Percentiles rank a stretch among this genome's conserved stretches.
phyloP scores from a whole-genome alignment of 1,140 invertebrate species.

The Drosophila carrolli region DNA sequence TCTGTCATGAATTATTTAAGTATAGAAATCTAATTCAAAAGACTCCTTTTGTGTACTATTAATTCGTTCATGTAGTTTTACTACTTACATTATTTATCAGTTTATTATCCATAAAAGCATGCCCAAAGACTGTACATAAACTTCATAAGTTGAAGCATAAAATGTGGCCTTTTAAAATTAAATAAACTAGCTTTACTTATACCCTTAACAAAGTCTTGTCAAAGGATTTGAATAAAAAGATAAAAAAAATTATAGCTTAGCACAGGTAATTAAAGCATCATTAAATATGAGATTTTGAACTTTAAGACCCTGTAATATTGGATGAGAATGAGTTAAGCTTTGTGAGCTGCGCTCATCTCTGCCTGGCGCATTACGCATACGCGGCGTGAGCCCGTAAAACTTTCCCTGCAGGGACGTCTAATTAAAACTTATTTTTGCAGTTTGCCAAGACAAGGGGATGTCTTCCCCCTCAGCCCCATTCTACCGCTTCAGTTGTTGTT shows the following conservation, averaged over 20 bases:
- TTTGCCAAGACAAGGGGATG: constrained; percentile 47
- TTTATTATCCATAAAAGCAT: too few species aligned
- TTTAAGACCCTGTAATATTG: background rate
- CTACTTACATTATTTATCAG: too few species aligned
- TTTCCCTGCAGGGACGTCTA: constrained; percentile 60
- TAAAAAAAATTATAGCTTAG: background rate
- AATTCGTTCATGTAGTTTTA: too few species aligned
- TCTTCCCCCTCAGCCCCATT: background rate
- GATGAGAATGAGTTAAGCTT: background rate
- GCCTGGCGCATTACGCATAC: constrained; percentile 55
- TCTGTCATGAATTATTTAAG: background rate
- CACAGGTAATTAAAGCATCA: background rate
- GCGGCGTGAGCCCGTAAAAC: constrained; percentile 47
- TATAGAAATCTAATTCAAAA: background rate
- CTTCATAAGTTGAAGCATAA: too few species aligned
- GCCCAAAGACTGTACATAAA: too few species aligned
- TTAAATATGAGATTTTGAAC: background rate
- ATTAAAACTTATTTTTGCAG: constrained; percentile 69
- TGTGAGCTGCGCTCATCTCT: constrained; percentile 24
- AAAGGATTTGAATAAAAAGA: too few species aligned
- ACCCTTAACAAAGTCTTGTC: too few species aligned
- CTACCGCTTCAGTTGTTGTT: constrained; percentile 12
- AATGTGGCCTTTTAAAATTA: too few species aligned
- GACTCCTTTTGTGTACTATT: background rate
- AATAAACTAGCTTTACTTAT: too few species aligned